Base-by-base conservation (phyloP, 2,113 vertebrate species). In the Psephotus haematonotus region DNA sequence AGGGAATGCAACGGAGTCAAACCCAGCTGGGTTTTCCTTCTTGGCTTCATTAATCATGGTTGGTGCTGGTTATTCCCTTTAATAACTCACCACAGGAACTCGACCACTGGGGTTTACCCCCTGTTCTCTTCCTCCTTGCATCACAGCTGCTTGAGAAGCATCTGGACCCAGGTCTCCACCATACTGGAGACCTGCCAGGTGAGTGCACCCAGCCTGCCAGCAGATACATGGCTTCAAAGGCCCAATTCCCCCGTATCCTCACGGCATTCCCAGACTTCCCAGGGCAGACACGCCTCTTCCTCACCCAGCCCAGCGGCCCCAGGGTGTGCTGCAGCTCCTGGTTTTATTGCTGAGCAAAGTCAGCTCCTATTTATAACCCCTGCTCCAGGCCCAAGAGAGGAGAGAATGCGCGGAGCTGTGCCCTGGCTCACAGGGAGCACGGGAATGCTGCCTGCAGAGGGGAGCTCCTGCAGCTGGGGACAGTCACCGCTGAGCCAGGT, bases 1-100 rank as follows among this genome's bases (percentile, higher is more conserved):
- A 31, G 31, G 33, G 55, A 80, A 55, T 0, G 1, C 39, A 17
- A 12, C 0, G 4, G 59, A n/a, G 63, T 60, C 59, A 82, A 82
- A n/a, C 23, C 12, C 67, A 71, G 7, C 10, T 0, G 2, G 52
- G 44, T 43, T 86, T 78, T 43, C 67, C 20, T 52, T 46, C 78
- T 70, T 2, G 1, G 39, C 44, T 60, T 49, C 88, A 53, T 59
- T 77, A 81, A 46, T 71, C 55, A 35, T 23, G 20, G 31, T 4
- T 63, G 59, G 20, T 4, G 31, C n/a, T 20, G 25, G 59, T 82
- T 70, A 63, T 82, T 69, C 50, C 74, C 69, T 69, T 47, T 59
- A 72, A 81, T 59, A 89, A 62, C 33, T 77, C 64, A 74, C 33
- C 70, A 19, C 16, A 69, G 63, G 63, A 87, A 33, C 23, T 3